Base-by-base conservation (phyloP, 2,888 invertebrate species). In the Eurytoma californica region DNA sequence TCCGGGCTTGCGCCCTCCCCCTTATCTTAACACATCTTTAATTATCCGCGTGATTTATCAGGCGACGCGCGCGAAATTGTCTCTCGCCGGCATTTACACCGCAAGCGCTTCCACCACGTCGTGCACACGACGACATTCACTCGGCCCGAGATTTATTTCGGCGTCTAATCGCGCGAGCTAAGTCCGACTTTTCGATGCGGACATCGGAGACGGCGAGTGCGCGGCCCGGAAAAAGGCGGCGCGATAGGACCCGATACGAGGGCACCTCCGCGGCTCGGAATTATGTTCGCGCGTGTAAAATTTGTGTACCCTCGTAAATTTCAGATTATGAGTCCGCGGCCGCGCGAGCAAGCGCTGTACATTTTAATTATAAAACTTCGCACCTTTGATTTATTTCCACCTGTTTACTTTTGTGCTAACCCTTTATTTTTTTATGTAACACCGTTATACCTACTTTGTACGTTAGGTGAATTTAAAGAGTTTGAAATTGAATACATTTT, bases 21-120 rank as follows among this genome's bases (percentile, higher is more conserved):
- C 84, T 83, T 86, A 87, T 86, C 87, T 86, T 82, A 84, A 85
- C 86, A 84, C 85, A 87, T 87, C 87, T 86, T 86, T 86, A 86
- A 87, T 87, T 86, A 86, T 85, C 81, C 80, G 77, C 80, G 83
- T 86, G 87, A 87, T 87, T 87, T 87, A 87, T 87, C 86, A 83
- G 81, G 82, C 79, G 60, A 69, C 18, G 60, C 67, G 66, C 77
- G 82, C 82, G 83, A 83, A 84, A 84, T 82, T 82, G 83, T 84
- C 83, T 82, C 82, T 80, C 82, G 61, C 70, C 55, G n/a, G 47
- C 57, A 20, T 39, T 16, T 57, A 47, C 20, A n/a, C 61, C 14
- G 60, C 30, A 30, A 3, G 61, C 39, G 39, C 39, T 39, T 39
- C 39, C 39, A 39, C 30, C 30, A 3, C 30, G 30, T 24, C 30